phyloP scores from a whole-genome alignment of 2,888 invertebrate species.

The Troglohyphantes excavatus region DNA sequence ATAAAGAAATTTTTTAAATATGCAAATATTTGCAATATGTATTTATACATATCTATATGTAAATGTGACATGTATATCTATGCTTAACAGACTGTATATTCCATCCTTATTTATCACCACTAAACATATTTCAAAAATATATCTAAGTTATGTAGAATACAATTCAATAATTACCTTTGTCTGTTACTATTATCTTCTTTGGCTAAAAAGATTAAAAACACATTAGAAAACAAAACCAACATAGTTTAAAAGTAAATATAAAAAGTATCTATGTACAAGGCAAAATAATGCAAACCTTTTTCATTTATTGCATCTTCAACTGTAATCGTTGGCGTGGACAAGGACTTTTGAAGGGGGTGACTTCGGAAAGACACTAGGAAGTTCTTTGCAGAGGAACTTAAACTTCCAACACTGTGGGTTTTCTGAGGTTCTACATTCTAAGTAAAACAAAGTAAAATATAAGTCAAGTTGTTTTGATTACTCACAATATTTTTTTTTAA shows the following conservation, averaged over 20 bases:
- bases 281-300: slow-evolving; percentile 44
- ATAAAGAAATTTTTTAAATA: too few species aligned
- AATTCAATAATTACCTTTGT: slow-evolving; percentile 72
- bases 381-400: slow-evolving; percentile 66
- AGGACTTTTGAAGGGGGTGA: slow-evolving; percentile 78
- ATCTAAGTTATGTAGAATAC: too few species aligned
- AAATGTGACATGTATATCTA: too few species aligned
- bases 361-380: slow-evolving; percentile 68
- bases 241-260: neutral
- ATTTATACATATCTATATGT: too few species aligned
- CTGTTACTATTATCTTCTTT: slow-evolving; percentile 68
- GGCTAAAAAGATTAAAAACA: slow-evolving; percentile 46
- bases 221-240: neutral
- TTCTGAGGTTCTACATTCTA: slow-evolving; percentile 76
- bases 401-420: slow-evolving; percentile 74
- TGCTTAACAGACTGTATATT: too few species aligned
- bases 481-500: neutral
- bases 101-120: too few species aligned
- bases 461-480: neutral
- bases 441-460: neutral
- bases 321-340: slow-evolving; percentile 79
- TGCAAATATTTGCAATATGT: too few species aligned
- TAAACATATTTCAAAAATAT: too few species aligned
- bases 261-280: neutral
- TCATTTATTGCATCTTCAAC: slow-evolving; percentile 74